Base-by-base conservation (phyloP, 2,888 invertebrate genomes). In the Argynnis bischoffii region DNA sequence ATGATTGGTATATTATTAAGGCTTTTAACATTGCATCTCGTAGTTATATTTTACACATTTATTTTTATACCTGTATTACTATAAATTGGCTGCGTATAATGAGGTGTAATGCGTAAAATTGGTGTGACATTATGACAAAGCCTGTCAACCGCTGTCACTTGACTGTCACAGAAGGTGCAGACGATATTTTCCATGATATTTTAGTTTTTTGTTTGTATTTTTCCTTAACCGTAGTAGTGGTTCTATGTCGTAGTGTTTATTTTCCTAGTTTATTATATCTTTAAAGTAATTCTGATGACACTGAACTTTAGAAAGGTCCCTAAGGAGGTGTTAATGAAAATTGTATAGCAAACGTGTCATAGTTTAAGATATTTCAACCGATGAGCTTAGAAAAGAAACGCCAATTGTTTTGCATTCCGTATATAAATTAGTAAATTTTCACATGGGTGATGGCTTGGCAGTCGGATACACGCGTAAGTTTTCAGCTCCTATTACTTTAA, bases 381-480 rank as follows among this genome's bases (percentile, higher is more conserved):
- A 85, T 88, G 86, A 84, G 82, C 86, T 84, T 82, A 78, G 81
- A 77, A 79, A 84, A 87, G 88, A 87, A 89, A 90, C 88, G 84
- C 86, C 87, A 85, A 89, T 87, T 85, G 86, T 87, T 85, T 85
- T 80, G 80, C 77, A 84, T 86, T 89, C 78, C 79, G 82, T 85
- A 85, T 81, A 81, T 80, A 83, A 88, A 87, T 83, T 87, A 88
- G 91, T 90, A 82, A 81, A 86, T 83, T 84, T 87, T 88, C 91
- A 87, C 89, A 92, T 92, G 92, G 92, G 92, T 92, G 87, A 92
- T 92, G 92, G 92, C 92, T 92, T 92, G 92, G 92, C 92, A 92
- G 87, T 88, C 89, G 87, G 92, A 92, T 86, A 89, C 90, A 83
- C 92, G 90, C 89, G 92, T 92, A 86, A 89, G 92, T 88, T 70